Evolutionary conservation across 2,888 invertebrate species (phyloP), one percentile per base, ranked within the genome.

Genomic region (Drosophila longiperda): DNA sequence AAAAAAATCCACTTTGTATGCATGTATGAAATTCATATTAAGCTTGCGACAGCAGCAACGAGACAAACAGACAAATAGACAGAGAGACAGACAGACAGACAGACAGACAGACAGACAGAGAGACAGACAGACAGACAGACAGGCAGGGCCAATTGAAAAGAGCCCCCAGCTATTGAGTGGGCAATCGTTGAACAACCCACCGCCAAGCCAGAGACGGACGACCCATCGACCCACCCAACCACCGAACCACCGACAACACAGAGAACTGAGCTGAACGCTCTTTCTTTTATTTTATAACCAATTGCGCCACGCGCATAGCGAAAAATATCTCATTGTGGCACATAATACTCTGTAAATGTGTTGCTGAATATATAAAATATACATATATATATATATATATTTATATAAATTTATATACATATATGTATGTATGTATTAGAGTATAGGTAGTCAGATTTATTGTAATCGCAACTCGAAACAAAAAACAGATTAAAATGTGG

Each of bases 21-120:
- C 83, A 82, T 82, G 76, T 82, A 86, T 86, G 82, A 86, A 88
- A 88, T 82, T 82, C 73, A 88, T 87, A 88, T 86, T 86, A 87
- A 88, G 73, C 79, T 57, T 78, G 80, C 74, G 73, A 81, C 74
- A 73, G 61, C 55, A 57, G 61, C 73, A 72, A 61, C 70, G 63
- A 71, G 75, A 61, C 74, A 67, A 83, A 8, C 40, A 29, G 29
- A 29, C 29, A 26, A 26, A 26, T 26, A 26, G 26, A 26, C 26
- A 26, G 26, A 26, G 26, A 26, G 26, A 61, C 74, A 66, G 81
- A 8, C 38, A 29, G n/a, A 8, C 40, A 29, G 26, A 26, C 26
- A 29, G 6, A 29, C 6, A 29, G 29, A 29, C 29, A 29, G 29
- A 29, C 5, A 29, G 29, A 61, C 74, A 66, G 81, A 8, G n/a